Conservation (phyloP, 2,113 vertebrate species). For the Orthonyx spaldingii region DNA sequence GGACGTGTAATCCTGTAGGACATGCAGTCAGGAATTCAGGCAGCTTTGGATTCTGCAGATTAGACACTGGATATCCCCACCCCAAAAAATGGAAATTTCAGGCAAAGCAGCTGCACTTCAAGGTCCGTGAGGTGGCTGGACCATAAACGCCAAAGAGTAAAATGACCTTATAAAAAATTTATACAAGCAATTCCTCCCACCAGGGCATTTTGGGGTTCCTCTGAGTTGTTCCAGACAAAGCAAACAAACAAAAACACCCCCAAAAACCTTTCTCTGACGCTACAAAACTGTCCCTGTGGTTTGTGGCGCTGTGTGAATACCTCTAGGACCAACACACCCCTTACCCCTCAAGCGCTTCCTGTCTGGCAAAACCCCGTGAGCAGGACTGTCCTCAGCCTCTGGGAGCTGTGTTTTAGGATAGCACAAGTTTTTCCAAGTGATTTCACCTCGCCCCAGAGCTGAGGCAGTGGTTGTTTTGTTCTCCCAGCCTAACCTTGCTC, state of each 20-base stretch:
- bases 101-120: neutral
- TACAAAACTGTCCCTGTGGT: neutral
- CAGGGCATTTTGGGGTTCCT: neutral
- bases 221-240: neutral
- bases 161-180: neutral
- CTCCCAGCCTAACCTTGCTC: neutral
- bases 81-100: neutral
- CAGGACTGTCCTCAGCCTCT: neutral
- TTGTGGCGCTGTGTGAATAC: neutral
- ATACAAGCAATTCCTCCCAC: neutral
- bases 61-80: neutral
- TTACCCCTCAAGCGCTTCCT: fast-evolving
- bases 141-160: neutral
- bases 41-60: neutral
- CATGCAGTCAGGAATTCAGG: neutral
- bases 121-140: neutral
- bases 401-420: neutral
- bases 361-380: neutral
- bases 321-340: no score
- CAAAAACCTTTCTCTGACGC: neutral
- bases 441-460: neutral
- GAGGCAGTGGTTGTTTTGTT: neutral
- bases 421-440: neutral
- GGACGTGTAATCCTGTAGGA: neutral
- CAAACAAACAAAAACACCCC: neutral